Evolutionary conservation across 1,140 invertebrate genomes (phyloP), one percentile per base, ranked within the genome.

Genomic region (Diorhabda sublineata): DNA sequence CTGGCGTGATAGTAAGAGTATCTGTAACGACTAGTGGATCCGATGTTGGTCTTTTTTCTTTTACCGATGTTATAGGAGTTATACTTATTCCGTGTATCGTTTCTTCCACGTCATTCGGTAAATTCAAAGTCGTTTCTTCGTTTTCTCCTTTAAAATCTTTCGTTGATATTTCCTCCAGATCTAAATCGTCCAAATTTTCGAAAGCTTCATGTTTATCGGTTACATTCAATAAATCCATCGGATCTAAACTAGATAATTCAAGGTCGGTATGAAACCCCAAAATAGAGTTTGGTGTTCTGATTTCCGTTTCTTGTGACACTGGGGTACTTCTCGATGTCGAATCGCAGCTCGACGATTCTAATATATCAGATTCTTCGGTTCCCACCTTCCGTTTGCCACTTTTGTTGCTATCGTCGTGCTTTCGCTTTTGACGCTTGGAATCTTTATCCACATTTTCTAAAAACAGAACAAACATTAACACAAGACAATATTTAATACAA

Each of bases 1-100:
- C 91, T 3, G 92, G 92, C 0, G 92, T 94, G 57, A 95, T 94
- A 0, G 93, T 94, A 26, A 94, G 92, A 3, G 91, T 92, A 78
- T 89, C 91, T 5, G 91, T 88, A 44, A 92, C 78, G 45, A 85
- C 84, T 3, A 89, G 83, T 8, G 87, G 85, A 0, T 45, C 64
- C 26, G 26, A 26, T 4, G 45, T 11, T 11, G 7, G 5, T n/a
- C 56, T 26, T n/a, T 52, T 52, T 9, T 61, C 65, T 61, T 61
- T 61, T 52, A 52, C 2, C n/a, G 83, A 82, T 4, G 83, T 75
- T 8, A 92, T 89, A 4, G 91, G 91, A 5, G 91, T 92, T 45
- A 93, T 92, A 79, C 90, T 92, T n/a, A 92, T 88, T 42, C 89
- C 90, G 0, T 91, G 89, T 45, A 78, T 85, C 79, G 87, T 88